Evolutionary conservation across 1,140 invertebrate genomes (phyloP).

Genomic region (Babylonia areolata): DNA sequence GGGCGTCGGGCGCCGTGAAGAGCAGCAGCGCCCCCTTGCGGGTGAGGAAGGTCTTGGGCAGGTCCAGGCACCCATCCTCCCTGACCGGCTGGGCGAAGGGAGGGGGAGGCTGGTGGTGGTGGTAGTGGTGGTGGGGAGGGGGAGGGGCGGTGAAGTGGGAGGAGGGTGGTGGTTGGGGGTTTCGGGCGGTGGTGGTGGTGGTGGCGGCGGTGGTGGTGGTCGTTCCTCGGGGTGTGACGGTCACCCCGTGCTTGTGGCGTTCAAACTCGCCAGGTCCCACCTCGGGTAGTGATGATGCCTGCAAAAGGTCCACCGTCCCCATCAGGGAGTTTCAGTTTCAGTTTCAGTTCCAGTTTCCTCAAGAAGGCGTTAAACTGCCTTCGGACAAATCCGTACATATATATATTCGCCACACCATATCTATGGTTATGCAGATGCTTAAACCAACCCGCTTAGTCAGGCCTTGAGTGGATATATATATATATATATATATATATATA

Average conservation of each 20-base stretch:
- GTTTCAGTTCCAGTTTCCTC: too few relatives aligned
- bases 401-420: too few relatives aligned
- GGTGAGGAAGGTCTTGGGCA: conserved; percentile 69
- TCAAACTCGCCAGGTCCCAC: conserved; percentile 24
- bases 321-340: too few relatives aligned
- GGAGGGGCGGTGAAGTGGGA: too few relatives aligned
- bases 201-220: conserved; percentile 7
- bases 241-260: conserved; percentile 66
- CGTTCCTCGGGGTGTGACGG: conserved; percentile 46
- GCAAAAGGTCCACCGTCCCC: background rate
- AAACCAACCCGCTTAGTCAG: too few relatives aligned
- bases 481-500: too few relatives aligned
- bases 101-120: conserved; percentile 32
- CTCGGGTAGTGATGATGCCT: conserved; percentile 16
- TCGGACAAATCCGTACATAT: too few relatives aligned
- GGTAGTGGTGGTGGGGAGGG: background rate
- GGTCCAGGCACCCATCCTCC: conserved; percentile 53
- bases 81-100: background rate
- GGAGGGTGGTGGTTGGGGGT: too few relatives aligned
- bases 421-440: too few relatives aligned
- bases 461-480: too few relatives aligned
- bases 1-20: conserved; percentile 64
- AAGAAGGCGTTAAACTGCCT: too few relatives aligned
- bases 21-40: conserved; percentile 68
- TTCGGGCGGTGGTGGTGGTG: background rate